Evolutionary conservation across 2,888 invertebrate genomes (phyloP).

Genomic region (Malthinus flaveolus): DNA sequence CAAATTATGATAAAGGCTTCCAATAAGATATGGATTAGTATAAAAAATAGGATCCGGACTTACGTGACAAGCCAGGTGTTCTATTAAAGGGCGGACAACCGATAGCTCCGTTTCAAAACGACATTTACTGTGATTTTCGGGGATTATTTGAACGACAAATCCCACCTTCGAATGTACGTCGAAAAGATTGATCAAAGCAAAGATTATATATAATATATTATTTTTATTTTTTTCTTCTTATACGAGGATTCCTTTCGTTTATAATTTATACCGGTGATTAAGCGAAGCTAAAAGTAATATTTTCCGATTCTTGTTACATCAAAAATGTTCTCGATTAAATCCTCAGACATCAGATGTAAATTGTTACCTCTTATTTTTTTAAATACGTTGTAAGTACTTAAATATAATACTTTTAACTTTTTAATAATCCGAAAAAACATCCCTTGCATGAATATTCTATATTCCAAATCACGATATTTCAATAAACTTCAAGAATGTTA

Average conservation of each 20-base stretch:
- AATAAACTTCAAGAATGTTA: too few species aligned
- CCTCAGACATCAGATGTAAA: too few species aligned
- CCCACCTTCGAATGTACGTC: conserved; percentile 15
- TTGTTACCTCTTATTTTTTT: too few species aligned
- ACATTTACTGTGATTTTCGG: conserved; percentile 23
- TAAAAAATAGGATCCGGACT: conserved; percentile 32
- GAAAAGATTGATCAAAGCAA: conserved; percentile 5
- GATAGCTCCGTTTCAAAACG: conserved; percentile 12
- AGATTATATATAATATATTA: conserved; percentile 6
- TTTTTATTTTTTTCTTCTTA: neutral
- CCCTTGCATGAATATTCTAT: too few species aligned
- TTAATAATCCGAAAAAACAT: too few species aligned
- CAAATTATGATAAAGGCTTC: conserved; percentile 27
- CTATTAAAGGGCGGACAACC: conserved; percentile 9
- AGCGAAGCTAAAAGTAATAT: too few species aligned
- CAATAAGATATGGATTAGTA: conserved; percentile 31
- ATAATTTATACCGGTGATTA: neutral
- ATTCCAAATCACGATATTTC: too few species aligned
- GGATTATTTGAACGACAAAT: conserved; percentile 27
- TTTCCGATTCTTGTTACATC: too few species aligned
- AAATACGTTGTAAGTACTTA: too few species aligned
- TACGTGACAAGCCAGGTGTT: conserved; percentile 31
- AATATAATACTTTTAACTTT: too few species aligned
- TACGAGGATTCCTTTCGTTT: neutral
- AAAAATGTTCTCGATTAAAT: too few species aligned